Percentiles rank a stretch among this genome's conserved stretches.
phyloP scores from a whole-genome alignment of 2,797 vertebrate species.

The Alca torda region DNA sequence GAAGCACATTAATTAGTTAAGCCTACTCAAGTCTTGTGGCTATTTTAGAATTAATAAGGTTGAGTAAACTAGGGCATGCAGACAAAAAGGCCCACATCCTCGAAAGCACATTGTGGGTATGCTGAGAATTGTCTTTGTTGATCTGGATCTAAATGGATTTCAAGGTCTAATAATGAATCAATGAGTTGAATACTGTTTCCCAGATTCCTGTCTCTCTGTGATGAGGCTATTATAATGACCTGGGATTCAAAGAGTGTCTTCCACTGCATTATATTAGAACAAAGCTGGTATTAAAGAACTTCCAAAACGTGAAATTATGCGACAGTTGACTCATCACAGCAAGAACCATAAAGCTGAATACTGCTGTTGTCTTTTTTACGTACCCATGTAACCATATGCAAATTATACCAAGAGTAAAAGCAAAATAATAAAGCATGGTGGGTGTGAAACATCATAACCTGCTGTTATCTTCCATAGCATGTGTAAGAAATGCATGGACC shows the following conservation, averaged over 20 bases:
- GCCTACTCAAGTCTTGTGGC: conserved; percentile 48
- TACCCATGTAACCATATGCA: not conserved
- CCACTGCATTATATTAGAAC: not conserved
- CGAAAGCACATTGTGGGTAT: not conserved
- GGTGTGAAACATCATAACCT: not conserved
- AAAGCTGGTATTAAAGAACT: not conserved
- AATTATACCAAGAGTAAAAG: not conserved
- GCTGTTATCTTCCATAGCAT: not conserved
- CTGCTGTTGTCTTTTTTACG: not conserved
- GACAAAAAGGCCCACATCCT: conserved; percentile 35
- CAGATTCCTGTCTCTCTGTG: not conserved
- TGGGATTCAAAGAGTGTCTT: not conserved
- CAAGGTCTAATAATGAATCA: conserved; percentile 43
- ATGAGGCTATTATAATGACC: not conserved
- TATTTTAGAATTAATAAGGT: conserved; percentile 45
- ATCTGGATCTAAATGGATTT: conserved; percentile 48
- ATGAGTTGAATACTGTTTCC: not conserved
- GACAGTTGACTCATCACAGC: not conserved
- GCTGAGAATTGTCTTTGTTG: conserved; percentile 14
- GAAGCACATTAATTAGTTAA: conserved; percentile 21
- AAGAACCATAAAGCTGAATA: not conserved
- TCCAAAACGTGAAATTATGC: not conserved
- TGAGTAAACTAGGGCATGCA: conserved; percentile 33
- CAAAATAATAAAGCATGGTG: not conserved
- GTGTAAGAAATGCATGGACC: not conserved